These are phyloP conservation scores for Halocynthia aurantium DNA, from an alignment of 23 tunicate genomes.

Conservation along the genomic window DNA sequence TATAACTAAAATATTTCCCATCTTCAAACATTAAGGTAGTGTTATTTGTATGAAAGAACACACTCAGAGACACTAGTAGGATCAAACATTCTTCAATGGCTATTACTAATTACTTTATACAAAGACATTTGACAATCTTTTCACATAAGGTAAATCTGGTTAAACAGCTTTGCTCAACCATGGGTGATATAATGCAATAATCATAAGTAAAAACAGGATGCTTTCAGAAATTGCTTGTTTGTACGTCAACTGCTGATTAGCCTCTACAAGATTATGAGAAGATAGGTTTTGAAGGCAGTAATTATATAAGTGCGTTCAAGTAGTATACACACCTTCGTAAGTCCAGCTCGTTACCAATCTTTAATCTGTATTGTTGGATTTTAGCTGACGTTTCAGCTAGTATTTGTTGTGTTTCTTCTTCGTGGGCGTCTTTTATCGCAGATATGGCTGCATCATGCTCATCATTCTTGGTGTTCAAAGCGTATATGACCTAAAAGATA, in stretches of 20 bases:
- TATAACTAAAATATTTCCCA: no score
- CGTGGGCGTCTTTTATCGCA: slow-evolving; percentile 81
- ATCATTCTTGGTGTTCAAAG: slow-evolving; percentile 95
- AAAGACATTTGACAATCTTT: no score
- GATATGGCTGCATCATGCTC: slow-evolving; percentile 85
- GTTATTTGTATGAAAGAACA: no score
- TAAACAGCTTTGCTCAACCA: no score
- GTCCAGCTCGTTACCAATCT: slow-evolving; percentile 83
- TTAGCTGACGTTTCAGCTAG: slow-evolving; percentile 72
- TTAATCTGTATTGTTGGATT: slow-evolving; percentile 75
- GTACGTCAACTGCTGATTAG: not conserved
- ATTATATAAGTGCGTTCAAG: not conserved
- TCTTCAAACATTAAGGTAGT: no score
- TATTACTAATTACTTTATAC: no score
- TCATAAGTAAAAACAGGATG: no score
- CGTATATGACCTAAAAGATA: slow-evolving; percentile 72
- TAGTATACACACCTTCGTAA: slow-evolving; percentile 40
- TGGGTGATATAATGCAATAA: no score
- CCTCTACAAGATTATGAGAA: not conserved
- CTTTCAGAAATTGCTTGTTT: not conserved
- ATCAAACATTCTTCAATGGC: no score
- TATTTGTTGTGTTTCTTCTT: slow-evolving; percentile 88
- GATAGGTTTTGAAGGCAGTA: no score
- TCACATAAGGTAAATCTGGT: no score
- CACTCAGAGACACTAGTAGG: no score